A percentile compares a stretch with the other conserved stretches of the same genome.
phyloP scores from a whole-genome alignment of 2,888 invertebrate species.

The Ochropleura leucogaster region DNA sequence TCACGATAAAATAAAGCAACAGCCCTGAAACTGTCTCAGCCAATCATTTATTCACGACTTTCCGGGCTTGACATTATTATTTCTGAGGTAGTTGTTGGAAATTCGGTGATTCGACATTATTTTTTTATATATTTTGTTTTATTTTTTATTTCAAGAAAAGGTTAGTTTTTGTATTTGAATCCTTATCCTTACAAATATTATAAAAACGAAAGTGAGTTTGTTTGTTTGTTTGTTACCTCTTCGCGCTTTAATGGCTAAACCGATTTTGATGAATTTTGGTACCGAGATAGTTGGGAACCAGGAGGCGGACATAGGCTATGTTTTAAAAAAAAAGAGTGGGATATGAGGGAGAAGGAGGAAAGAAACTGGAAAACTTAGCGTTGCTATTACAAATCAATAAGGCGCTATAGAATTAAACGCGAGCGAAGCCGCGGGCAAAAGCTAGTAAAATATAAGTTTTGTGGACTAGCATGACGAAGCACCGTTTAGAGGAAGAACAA shows the following conservation, averaged over 20 bases:
- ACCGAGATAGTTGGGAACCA: no score
- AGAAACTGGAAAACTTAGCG: no score
- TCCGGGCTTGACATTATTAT: conserved; percentile 38
- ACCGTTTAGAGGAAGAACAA: no score
- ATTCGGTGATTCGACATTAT: conserved; percentile 54
- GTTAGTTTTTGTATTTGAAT: not conserved
- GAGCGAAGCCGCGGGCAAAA: no score
- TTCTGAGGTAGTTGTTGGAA: conserved; percentile 42
- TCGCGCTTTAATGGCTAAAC: no score
- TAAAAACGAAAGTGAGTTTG: not conserved
- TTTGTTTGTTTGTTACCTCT: not conserved
- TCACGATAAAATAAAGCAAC: conserved; percentile 13
- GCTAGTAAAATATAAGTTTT: no score
- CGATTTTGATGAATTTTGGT: not conserved
- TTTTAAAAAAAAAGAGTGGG: no score
- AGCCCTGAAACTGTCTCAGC: not conserved
- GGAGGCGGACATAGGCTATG: no score
- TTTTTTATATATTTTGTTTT: conserved; percentile 18
- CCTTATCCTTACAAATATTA: not conserved
- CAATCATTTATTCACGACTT: conserved; percentile 52
- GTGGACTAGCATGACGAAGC: no score
- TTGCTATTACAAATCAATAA: no score
- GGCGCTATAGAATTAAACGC: no score
- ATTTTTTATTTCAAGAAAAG: not conserved
- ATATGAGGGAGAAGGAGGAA: no score